Base-by-base conservation (phyloP, 1,140 invertebrate genomes). In the Euura lappo region DNA sequence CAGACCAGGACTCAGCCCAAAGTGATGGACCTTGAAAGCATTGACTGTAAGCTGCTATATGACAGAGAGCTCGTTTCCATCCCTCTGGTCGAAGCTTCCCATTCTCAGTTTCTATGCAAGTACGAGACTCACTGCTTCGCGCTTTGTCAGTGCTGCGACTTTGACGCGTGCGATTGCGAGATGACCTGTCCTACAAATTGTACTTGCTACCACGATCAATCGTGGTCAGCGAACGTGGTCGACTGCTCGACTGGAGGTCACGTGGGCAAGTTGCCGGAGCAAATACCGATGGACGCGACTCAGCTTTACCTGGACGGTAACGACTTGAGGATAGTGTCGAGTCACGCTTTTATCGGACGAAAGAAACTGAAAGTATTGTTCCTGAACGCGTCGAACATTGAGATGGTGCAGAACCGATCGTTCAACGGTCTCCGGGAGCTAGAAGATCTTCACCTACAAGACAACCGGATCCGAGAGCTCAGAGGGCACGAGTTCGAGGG, bases 161-260 rank as follows among this genome's bases (percentile, higher is more conserved):
- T 96, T 80, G 95, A 97, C 84, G 96, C 96, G 43, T 98, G 96
- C 85, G 94, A 98, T 83, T 98, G 96, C 88, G 95, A 97, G 89
- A 97, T 98, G 96, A 97, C 94, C 42, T 98, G 96, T 81, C 96
- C 96, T 42, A 91, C 91, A 68, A 95, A 96, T 80, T 98, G 96
- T 84, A 94, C 94, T 45, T 98, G 96, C 86, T 97, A 96, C 87
- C 95, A 97, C 81, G 96, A 97, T 85, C 94, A 96, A 81, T 94
- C 94, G 11, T 97, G 96, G 95, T 93, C 93, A 45, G 94, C 95
- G 7, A 98, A 98, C 85, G 94, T 97, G 45, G 96, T 98, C 3
- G 96, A 97, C 84, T 98, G 96, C 81, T 94, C 94, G 6, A 90
- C 88, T 66, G 91, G 93, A 45, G 92, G 92, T 69, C 94, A 96